phyloP scores from a whole-genome alignment of 2,113 vertebrate species.

The Bufo gargarizans region DNA sequence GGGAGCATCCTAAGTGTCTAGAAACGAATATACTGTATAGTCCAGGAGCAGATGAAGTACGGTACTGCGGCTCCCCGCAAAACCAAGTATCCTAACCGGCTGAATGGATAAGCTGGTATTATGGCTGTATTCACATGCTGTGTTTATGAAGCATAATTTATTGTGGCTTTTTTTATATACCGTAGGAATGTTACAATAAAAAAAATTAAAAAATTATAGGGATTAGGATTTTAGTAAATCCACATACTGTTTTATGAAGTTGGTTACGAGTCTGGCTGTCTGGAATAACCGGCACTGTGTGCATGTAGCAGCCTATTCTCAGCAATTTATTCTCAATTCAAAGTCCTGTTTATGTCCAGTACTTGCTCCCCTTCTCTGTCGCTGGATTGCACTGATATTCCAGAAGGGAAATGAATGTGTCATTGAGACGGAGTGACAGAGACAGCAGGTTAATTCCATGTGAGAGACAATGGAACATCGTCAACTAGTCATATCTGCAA shows the following conservation, averaged over 20 bases:
- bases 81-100: too few relatives aligned
- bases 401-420: slow-evolving; percentile 43
- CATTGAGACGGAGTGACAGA: slow-evolving; percentile 11
- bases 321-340: neutral
- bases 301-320: neutral
- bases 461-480: slow-evolving; percentile 30
- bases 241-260: neutral
- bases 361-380: neutral
- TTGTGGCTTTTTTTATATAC: too few relatives aligned
- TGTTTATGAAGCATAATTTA: too few relatives aligned
- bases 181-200: neutral
- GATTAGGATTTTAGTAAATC: neutral
- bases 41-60: too few relatives aligned
- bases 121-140: too few relatives aligned
- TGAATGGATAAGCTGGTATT: too few relatives aligned
- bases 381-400: neutral
- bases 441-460: slow-evolving; percentile 37
- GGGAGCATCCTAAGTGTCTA: too few relatives aligned
- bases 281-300: neutral
- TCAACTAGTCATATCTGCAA: slow-evolving; percentile 42
- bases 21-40: too few relatives aligned
- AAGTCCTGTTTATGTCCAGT: neutral
- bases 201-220: neutral
- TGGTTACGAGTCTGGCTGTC: neutral
- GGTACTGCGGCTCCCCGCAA: too few relatives aligned